These are phyloP conservation scores for Endotricha flammealis DNA, from an alignment of 2,888 invertebrate species.

Conservation along the genomic window DNA sequence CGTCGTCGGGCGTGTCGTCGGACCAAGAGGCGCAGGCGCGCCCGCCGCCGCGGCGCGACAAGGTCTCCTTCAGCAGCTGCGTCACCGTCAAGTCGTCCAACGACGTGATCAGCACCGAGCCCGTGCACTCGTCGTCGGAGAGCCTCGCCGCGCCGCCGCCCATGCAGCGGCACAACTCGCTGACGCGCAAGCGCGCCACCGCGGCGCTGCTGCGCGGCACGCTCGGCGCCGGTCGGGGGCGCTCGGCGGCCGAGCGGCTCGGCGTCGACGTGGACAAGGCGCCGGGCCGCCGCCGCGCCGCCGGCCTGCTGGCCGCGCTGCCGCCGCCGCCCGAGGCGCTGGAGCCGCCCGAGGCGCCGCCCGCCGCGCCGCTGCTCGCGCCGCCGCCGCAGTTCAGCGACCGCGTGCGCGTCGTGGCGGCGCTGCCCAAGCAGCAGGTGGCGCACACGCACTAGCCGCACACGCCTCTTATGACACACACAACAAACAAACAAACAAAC, in stretches of 20 bases:
- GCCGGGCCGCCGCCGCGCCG: constrained; percentile 76
- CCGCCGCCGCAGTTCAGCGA: constrained; percentile 96
- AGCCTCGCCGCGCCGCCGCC: constrained; percentile 58
- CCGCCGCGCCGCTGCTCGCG: constrained; percentile 80
- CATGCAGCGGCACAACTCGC: constrained; percentile 80
- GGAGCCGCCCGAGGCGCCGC: constrained; percentile 39
- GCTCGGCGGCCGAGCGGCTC: constrained; percentile 64
- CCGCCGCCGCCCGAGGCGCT: constrained; percentile 86
- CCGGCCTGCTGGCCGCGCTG: constrained; percentile 86
- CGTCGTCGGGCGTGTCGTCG: constrained; percentile 91
- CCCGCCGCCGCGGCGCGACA: constrained; percentile 54
- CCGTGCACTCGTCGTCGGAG: constrained; percentile 71
- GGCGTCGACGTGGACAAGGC: constrained; percentile 62
- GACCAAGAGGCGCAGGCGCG: constrained; percentile 82
- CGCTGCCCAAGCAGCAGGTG: constrained; percentile 86
- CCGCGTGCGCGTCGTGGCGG: constrained; percentile 89
- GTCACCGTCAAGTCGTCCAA: constrained; percentile 72
- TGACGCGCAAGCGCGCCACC: constrained; percentile 79
- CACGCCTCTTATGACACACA: constrained; percentile 1
- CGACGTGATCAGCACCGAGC: constrained; percentile 75
- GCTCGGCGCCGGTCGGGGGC: constrained; percentile 32
- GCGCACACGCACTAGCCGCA: constrained; percentile 60
- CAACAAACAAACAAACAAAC: constrained; percentile 64
- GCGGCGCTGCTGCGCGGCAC: constrained; percentile 75
- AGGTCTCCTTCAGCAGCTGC: constrained; percentile 72